Evolutionary conservation across 2,113 vertebrate species (phyloP).

Genomic region (Microtus ochrogaster): DNA sequence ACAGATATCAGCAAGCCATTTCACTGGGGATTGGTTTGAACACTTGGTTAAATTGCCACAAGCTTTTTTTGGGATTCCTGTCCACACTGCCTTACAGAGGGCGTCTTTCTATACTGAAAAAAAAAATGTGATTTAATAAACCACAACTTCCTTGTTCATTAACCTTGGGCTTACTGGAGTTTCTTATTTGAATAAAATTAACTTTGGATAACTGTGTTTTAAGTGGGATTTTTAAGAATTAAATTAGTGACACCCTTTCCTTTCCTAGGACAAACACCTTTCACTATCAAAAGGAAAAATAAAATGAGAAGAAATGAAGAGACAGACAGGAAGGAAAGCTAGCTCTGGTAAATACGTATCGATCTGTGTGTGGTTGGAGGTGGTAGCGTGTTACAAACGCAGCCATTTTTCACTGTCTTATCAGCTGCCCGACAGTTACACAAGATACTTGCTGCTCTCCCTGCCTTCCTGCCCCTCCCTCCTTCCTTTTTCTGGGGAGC

Average conservation of each 20-base stretch:
- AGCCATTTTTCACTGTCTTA: not conserved
- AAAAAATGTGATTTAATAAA: constrained; percentile 36
- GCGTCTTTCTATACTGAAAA: not conserved
- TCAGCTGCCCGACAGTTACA: not conserved
- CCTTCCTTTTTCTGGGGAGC: not conserved
- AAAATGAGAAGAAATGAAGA: constrained; percentile 30
- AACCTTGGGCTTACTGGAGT: constrained; percentile 12
- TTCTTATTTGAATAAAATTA: constrained; percentile 61
- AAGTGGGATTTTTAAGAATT: constrained; percentile 58
- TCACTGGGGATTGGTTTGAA: not conserved
- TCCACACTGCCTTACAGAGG: not conserved
- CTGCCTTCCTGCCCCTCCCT: not conserved
- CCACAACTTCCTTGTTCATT: constrained; percentile 32
- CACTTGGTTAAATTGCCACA: not conserved
- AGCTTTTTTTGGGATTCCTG: not conserved
- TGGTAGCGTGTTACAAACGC: not conserved
- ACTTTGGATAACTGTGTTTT: constrained; percentile 24
- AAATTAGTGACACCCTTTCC: constrained; percentile 12
- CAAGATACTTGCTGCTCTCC: not conserved
- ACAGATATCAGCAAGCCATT: not conserved
- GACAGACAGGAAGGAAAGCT: not conserved
- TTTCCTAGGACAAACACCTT: constrained; percentile 39
- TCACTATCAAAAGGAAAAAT: not conserved
- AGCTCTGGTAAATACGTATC: not conserved
- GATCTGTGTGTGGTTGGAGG: not conserved